Percentiles rank a stretch among this genome's conserved stretches.
phyloP scores from a whole-genome alignment of 1,140 invertebrate genomes.

The Aphelinus atriplicis region DNA sequence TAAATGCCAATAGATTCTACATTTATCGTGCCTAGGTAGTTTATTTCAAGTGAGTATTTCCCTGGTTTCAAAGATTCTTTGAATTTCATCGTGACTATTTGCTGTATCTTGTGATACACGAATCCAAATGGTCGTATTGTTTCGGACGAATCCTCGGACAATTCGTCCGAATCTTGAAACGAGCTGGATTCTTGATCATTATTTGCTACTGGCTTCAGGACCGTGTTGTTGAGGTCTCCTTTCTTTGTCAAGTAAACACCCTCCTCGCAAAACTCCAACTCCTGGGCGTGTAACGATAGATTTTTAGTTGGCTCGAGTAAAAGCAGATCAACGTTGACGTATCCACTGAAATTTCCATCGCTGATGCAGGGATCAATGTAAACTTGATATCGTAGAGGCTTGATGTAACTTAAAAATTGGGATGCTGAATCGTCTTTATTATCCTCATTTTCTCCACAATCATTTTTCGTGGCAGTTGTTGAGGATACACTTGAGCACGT shows the following conservation, averaged over 20 bases:
- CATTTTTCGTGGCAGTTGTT: background rate
- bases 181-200: background rate
- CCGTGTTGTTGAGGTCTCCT: constrained; percentile 3
- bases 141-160: constrained; percentile 10
- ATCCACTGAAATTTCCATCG: constrained; percentile 44
- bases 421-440: constrained; percentile 26
- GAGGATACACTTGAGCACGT: background rate
- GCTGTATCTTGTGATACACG: constrained; percentile 29
- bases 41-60: constrained; percentile 34
- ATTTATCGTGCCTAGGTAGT: constrained; percentile 44
- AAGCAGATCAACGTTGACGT: constrained; percentile 39
- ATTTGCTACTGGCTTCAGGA: constrained; percentile 1
- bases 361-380: constrained; percentile 42
- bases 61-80: constrained; percentile 25
- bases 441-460: constrained; percentile 9
- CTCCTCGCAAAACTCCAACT: constrained; percentile 34
- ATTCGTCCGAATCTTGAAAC: constrained; percentile 21
- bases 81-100: constrained; percentile 39
- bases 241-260: constrained; percentile 31
- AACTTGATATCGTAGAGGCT: constrained; percentile 42
- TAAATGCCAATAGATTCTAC: constrained; percentile 46
- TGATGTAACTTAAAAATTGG: constrained; percentile 40
- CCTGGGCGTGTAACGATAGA: constrained; percentile 40
- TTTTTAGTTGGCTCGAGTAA: constrained; percentile 35
- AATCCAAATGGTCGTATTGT: constrained; percentile 5